Conservation (phyloP, 1,140 invertebrate species). For the Stegodyphus dumicola region DNA sequence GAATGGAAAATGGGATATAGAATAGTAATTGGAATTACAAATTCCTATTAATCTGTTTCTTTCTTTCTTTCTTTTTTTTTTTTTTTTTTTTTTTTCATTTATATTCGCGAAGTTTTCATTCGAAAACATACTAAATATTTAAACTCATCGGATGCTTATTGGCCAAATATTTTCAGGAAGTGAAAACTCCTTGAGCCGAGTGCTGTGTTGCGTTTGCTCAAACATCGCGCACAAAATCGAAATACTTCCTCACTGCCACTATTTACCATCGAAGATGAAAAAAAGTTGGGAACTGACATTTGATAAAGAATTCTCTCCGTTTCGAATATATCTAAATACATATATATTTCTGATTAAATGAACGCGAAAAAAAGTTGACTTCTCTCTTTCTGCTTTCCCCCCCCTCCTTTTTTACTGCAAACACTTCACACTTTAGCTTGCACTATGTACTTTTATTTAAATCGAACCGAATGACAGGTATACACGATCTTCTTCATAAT, state of each 20-base stretch:
- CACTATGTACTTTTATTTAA: slow-evolving; percentile 39
- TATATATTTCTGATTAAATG: slow-evolving; percentile 51
- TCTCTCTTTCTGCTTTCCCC: background rate
- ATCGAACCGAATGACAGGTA: slow-evolving; percentile 32
- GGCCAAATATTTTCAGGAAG: background rate
- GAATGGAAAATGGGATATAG: too few relatives aligned
- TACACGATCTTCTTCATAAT: slow-evolving; percentile 34
- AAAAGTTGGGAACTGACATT: background rate
- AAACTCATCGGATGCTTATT: background rate
- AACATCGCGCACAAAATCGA: background rate
- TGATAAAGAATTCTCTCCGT: background rate
- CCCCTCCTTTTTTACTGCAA: background rate
- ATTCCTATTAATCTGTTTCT: too few relatives aligned
- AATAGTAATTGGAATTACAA: too few relatives aligned
- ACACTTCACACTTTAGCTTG: slow-evolving; percentile 1
- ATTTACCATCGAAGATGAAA: background rate
- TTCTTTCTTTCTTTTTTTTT: too few relatives aligned
- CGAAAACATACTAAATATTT: background rate
- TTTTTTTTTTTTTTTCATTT: too few relatives aligned
- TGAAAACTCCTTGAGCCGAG: background rate
- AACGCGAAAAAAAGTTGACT: slow-evolving; percentile 2
- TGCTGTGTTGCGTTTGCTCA: background rate
- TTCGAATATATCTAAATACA: slow-evolving; percentile 38
- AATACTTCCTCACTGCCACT: background rate
- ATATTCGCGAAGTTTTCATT: background rate